Evolutionary conservation across 2,113 vertebrate species (phyloP).

Genomic region (Platycercus adscitus): DNA sequence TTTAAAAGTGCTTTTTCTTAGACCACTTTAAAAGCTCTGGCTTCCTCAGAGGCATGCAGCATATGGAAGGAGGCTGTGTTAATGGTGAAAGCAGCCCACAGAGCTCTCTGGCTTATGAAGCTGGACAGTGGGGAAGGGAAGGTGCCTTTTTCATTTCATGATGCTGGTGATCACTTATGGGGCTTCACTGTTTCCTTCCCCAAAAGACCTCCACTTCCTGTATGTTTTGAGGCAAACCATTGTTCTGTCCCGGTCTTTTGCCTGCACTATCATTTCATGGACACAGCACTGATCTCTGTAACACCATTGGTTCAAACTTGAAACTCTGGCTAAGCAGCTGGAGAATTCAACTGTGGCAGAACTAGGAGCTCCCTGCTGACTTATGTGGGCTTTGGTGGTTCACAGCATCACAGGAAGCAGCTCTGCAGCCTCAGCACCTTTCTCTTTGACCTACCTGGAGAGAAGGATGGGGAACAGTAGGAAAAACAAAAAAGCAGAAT

Average conservation of each 20-base stretch:
- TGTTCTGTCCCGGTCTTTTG: neutral
- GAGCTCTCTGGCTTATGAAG: neutral
- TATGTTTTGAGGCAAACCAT: neutral
- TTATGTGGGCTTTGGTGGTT: accelerated
- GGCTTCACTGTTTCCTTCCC: neutral
- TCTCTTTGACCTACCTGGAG: neutral
- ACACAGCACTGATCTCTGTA: neutral
- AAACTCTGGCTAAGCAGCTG: neutral
- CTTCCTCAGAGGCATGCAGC: neutral
- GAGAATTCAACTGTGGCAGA: neutral
- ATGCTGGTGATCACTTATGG: neutral
- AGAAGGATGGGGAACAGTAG: neutral
- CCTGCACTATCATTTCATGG: neutral
- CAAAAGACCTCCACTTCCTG: neutral
- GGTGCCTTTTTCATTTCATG: neutral
- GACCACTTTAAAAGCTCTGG: neutral
- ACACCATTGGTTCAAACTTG: neutral
- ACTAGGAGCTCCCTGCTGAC: neutral
- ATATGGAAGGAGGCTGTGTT: neutral
- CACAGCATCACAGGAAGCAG: neutral
- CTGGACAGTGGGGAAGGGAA: neutral
- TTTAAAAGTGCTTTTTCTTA: neutral
- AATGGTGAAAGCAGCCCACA: neutral
- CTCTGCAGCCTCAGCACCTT: neutral
- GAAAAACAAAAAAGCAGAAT: neutral